These are phyloP conservation scores for Parazoanthus atlanticus DNA, from an alignment of 92 coral and sea anemone species.

Conservation along the genomic window DNA sequence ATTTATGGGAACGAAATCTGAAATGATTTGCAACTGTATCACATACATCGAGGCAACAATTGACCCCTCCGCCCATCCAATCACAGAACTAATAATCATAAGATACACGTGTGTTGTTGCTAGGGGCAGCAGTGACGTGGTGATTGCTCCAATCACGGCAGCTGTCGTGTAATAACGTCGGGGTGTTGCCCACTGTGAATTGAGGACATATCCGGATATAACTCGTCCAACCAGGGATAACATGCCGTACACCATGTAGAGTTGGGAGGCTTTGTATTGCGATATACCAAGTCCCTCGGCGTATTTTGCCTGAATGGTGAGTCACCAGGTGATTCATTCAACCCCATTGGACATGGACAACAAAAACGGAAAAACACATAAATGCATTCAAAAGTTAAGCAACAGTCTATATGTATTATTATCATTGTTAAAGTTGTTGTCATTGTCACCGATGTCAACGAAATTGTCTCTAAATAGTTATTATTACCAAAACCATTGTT, in stretches of 20 bases:
- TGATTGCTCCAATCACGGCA: neutral
- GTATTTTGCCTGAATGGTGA: neutral
- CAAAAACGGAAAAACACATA: neutral
- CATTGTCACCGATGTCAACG: no score
- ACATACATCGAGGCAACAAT: neutral
- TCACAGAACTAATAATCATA: neutral
- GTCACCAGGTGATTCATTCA: neutral
- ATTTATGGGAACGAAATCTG: neutral
- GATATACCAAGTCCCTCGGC: constrained; percentile 16
- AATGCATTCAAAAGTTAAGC: no score
- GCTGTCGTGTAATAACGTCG: neutral
- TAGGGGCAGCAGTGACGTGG: neutral
- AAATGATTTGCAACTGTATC: neutral
- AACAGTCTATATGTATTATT: no score
- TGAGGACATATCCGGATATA: neutral
- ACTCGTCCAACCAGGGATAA: constrained; percentile 7
- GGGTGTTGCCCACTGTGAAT: neutral
- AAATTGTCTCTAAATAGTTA: no score
- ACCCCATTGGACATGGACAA: neutral
- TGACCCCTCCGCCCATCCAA: neutral
- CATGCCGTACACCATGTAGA: neutral
- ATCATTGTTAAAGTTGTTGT: no score
- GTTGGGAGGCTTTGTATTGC: neutral
- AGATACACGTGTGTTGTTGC: neutral
- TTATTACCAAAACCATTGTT: no score